These are phyloP conservation scores for Periophthalmus modestus DNA, from an alignment of 2,113 vertebrate species.

Conservation along the genomic window DNA sequence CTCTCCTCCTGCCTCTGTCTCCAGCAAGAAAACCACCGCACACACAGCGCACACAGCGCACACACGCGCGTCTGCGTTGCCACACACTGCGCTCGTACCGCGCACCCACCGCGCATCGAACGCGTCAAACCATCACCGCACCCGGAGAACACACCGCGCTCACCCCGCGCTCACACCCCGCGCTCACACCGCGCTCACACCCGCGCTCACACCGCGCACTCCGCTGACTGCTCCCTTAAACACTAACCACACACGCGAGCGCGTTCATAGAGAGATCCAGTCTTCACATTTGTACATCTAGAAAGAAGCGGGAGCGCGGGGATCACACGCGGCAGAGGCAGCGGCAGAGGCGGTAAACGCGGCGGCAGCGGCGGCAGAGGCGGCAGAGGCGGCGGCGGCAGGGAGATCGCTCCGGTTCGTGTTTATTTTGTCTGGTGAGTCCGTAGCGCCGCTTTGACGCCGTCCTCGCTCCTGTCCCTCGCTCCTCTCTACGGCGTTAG, in stretches of 20 bases:
- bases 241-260: not conserved
- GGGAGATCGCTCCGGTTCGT: slow-evolving; percentile 43
- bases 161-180: not conserved
- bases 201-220: not conserved
- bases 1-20: slow-evolving; percentile 30
- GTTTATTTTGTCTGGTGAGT: slow-evolving; percentile 3
- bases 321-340: no score
- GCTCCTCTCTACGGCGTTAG: not conserved
- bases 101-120: not conserved
- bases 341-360: slow-evolving; percentile 28
- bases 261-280: slow-evolving; percentile 20
- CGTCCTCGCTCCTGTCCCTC: not conserved
- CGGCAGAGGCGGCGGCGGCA: slow-evolving; percentile 8
- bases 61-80: not conserved
- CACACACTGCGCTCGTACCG: not conserved
- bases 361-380: not conserved
- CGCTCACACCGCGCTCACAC: slow-evolving; percentile 1
- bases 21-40: not conserved
- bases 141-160: slow-evolving; percentile 30
- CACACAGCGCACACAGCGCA: not conserved
- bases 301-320: no score
- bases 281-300: slow-evolving; percentile 50
- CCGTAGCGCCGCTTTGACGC: not conserved
- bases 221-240: slow-evolving; percentile 28
- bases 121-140: not conserved